These are phyloP conservation scores for Glossosoma conforme DNA, from an alignment of 1,140 invertebrate genomes.

Conservation along the genomic window DNA sequence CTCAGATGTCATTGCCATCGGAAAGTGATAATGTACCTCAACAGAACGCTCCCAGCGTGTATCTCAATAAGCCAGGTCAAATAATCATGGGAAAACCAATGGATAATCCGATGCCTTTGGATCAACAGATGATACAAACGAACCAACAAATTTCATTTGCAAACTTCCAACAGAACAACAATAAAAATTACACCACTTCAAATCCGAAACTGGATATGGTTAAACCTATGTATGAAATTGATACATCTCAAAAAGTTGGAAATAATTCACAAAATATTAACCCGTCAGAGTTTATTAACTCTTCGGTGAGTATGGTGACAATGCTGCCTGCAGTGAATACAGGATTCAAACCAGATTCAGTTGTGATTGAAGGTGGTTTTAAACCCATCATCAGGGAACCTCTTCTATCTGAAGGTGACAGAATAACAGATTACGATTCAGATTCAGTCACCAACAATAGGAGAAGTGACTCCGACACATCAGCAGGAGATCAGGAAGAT, in stretches of 20 bases:
- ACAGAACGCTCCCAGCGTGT: conserved; percentile 36
- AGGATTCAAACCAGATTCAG: conserved; percentile 72
- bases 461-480: conserved; percentile 48
- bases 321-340: conserved; percentile 57
- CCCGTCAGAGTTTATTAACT: conserved; percentile 50
- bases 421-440: conserved; percentile 46
- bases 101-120: conserved; percentile 44
- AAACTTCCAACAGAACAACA: conserved; percentile 28
- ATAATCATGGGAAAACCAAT: conserved; percentile 49
- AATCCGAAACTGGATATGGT: conserved; percentile 23
- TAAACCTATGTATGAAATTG: conserved; percentile 30
- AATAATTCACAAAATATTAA: conserved; percentile 37
- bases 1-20: conserved; percentile 43
- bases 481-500: conserved; percentile 46
- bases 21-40: conserved; percentile 36
- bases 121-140: conserved; percentile 43
- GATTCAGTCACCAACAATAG: conserved; percentile 46
- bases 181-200: conserved; percentile 14
- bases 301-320: conserved; percentile 37
- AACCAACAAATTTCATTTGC: conserved; percentile 35
- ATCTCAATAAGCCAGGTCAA: conserved; percentile 41
- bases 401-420: conserved; percentile 49
- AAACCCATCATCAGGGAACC: conserved; percentile 69
- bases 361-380: conserved; percentile 78
- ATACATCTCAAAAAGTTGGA: conserved; percentile 27